phyloP scores from a whole-genome alignment of 2,113 vertebrate species.

The Chaenocephalus aceratus region DNA sequence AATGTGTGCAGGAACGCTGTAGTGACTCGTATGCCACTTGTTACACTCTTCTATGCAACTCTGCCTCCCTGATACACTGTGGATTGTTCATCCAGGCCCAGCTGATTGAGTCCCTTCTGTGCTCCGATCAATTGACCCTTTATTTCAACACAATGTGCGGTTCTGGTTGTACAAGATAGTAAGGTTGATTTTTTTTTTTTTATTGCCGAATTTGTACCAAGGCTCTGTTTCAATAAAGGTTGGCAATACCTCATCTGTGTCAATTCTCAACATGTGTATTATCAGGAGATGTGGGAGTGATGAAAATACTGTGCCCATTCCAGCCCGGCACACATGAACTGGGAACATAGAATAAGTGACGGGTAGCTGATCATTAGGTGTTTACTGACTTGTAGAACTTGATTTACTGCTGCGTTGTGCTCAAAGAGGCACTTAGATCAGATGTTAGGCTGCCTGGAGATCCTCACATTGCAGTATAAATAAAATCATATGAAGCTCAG shows the following conservation, averaged over 20 bases:
- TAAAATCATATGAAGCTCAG: too few species aligned
- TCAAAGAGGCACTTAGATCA: too few species aligned
- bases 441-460: too few species aligned
- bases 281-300: not conserved
- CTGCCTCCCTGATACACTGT: not conserved
- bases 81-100: not conserved
- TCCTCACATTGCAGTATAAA: too few species aligned
- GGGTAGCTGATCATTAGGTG: too few species aligned
- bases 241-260: constrained; percentile 28
- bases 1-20: not conserved
- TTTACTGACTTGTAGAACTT: too few species aligned
- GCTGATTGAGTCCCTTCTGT: not conserved
- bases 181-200: constrained; percentile 1
- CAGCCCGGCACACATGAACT: not conserved
- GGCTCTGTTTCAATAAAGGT: constrained; percentile 61
- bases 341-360: too few species aligned
- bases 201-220: constrained; percentile 33
- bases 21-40: constrained; percentile 5
- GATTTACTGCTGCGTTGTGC: too few species aligned
- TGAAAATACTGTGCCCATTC: too few species aligned
- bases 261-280: not conserved
- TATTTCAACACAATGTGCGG: constrained; percentile 7
- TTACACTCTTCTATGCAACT: constrained; percentile 57
- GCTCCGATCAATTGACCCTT: constrained; percentile 3
- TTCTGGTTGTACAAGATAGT: constrained; percentile 11